Evolutionary conservation across 2,888 invertebrate genomes (phyloP).

Genomic region (Drosophila limbata): DNA sequence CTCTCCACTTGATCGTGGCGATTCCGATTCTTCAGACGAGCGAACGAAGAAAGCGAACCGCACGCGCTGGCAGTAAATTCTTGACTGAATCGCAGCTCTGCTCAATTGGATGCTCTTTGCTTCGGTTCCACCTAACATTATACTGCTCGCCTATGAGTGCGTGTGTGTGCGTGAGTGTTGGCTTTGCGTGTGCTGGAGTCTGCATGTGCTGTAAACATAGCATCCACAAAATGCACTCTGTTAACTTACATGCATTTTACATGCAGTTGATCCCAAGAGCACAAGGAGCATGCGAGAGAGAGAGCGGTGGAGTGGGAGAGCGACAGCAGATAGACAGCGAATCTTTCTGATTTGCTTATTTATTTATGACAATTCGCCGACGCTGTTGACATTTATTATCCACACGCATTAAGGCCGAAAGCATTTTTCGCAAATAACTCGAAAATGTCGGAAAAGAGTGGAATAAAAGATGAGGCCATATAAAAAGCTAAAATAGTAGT

Average conservation of each 20-base stretch:
- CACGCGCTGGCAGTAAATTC: constrained; percentile 64
- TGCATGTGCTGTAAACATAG: constrained; percentile 17
- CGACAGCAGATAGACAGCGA: constrained; percentile 10
- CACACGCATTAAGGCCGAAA: constrained; percentile 41
- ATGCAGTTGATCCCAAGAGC: constrained; percentile 16
- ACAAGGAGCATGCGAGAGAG: constrained; percentile 6
- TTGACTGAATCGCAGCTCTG: constrained; percentile 67
- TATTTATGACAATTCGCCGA: constrained; percentile 53
- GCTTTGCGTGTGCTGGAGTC: constrained; percentile 27
- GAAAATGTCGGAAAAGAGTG: not conserved
- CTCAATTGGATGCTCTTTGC: constrained; percentile 78
- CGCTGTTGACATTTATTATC: constrained; percentile 53
- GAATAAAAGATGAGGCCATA: not conserved
- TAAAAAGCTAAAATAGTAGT: constrained; percentile 3
- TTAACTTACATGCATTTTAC: constrained; percentile 7
- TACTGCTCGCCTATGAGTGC: constrained; percentile 24
- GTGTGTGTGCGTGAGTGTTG: constrained; percentile 9
- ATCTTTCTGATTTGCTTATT: constrained; percentile 30
- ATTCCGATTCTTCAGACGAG: constrained; percentile 17
- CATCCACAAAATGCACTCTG: constrained; percentile 55
- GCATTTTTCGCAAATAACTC: constrained; percentile 28
- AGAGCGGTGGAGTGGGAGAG: not conserved
- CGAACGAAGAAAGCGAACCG: constrained; percentile 57
- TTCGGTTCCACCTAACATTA: constrained; percentile 49
- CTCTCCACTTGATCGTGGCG: constrained; percentile 1